Evolutionary conservation across 2,113 vertebrate species (phyloP), one percentile per base, ranked within the genome.

Genomic region (Phylloscopus trochilus): DNA sequence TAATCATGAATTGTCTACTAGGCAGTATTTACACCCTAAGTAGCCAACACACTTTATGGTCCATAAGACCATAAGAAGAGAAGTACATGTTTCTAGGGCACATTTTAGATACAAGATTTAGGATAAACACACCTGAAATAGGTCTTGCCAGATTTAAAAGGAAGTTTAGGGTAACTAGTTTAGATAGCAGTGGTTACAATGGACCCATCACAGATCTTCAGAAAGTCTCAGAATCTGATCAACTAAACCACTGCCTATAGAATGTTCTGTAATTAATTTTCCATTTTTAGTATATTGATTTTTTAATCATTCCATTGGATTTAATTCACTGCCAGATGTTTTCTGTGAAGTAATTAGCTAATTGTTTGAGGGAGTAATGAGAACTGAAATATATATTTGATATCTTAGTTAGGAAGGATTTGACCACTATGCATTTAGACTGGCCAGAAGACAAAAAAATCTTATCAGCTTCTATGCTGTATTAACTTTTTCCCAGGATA

Each of bases 311-410:
- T 60, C 53, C 75, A 5, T 83, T 92, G 18, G 13, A 93, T 85
- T 95, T 78, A 83, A 53, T 93, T 94, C 75, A 52, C n/a, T 70
- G 27, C 35, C n/a, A 74, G 68, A 67, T 90, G 67, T 80, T 92
- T 86, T 80, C 69, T 86, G 17, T 39, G 60, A 74, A 83, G 52
- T 68, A 92, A 93, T 92, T 83, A 92, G 26, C n/a, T 83, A 90
- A 78, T 80, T 92, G 17, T 93, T 92, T 90, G 53, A 59, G 23
- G 62, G 6, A 58, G n/a, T 33, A 53, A 44, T 70, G 43, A 86
- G 91, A 73, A 52, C n/a, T 84, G 63, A 95, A 84, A 79, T 63
- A 88, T 24, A 49, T 73, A 39, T 1, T 2, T 52, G 49, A 27
- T 70, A 27, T 66, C 37, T 6, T 49, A 83, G 56, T 56, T 83